A percentile compares a stretch with the other conserved stretches of the same genome.
phyloP scores from a whole-genome alignment of 2,113 vertebrate genomes.

The Falcunculus frontatus region DNA sequence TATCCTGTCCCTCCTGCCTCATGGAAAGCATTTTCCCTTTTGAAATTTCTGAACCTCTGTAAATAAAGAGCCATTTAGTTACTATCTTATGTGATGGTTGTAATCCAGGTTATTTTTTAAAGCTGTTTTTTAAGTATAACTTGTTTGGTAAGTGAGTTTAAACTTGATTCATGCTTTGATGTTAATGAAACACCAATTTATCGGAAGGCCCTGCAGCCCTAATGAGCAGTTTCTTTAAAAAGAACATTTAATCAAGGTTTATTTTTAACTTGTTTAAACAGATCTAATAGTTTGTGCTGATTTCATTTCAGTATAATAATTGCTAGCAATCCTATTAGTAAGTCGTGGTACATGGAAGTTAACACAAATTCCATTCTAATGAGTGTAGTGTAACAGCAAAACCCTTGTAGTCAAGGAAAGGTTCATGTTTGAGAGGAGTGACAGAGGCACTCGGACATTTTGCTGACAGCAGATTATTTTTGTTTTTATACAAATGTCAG shows the following conservation, averaged over 20 bases:
- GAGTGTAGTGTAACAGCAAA: conserved; percentile 83
- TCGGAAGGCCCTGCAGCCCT: conserved; percentile 80
- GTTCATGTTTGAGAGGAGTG: conserved; percentile 76
- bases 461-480: conserved; percentile 90
- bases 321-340: conserved; percentile 84
- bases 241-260: conserved; percentile 87
- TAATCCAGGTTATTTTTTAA: conserved; percentile 74
- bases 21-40: not conserved
- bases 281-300: conserved; percentile 86
- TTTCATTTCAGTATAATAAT: conserved; percentile 86
- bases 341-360: conserved; percentile 87
- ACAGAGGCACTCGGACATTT: conserved; percentile 81
- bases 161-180: conserved; percentile 80
- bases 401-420: conserved; percentile 75
- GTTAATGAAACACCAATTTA: conserved; percentile 85
- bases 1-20: not conserved
- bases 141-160: conserved; percentile 77
- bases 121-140: conserved; percentile 69
- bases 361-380: conserved; percentile 97
- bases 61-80: conserved; percentile 43
- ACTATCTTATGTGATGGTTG: conserved; percentile 58
- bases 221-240: conserved; percentile 85
- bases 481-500: conserved; percentile 85
- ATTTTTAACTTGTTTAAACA: conserved; percentile 87
- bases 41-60: conserved; percentile 25